A percentile compares a stretch with the other conserved stretches of the same genome.
Evolutionary conservation across 2,797 vertebrate species (phyloP).

Genomic region (Podarcis siculus): DNA sequence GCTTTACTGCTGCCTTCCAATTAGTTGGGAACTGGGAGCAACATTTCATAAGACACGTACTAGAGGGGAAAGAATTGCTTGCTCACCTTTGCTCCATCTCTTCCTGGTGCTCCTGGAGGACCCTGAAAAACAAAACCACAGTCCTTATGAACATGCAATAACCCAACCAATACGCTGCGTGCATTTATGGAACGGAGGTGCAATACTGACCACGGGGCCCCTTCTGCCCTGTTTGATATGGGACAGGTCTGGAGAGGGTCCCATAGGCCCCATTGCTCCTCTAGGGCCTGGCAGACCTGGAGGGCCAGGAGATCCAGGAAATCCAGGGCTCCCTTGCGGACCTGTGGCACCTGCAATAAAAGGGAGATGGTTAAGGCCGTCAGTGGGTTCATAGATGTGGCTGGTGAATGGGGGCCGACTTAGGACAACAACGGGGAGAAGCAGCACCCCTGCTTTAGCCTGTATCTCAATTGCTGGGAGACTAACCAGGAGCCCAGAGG

Average conservation of each 20-base stretch:
- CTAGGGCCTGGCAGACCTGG: constrained; percentile 90
- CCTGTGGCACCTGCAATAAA: constrained; percentile 85
- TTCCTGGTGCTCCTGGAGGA: constrained; percentile 90
- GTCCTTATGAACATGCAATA: constrained; percentile 38
- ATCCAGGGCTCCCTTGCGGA: constrained; percentile 86
- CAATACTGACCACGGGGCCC: constrained; percentile 91
- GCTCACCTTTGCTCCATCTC: constrained; percentile 90
- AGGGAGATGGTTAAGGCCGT: constrained; percentile 43
- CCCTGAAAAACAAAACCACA: constrained; percentile 82
- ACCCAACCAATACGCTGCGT: accelerated
- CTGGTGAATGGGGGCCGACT: not conserved
- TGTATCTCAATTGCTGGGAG: not conserved
- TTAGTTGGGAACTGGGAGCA: not conserved
- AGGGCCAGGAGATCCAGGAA: constrained; percentile 82
- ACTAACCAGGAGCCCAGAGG: not conserved
- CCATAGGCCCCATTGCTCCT: constrained; percentile 95
- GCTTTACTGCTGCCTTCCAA: not conserved
- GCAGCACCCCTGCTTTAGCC: not conserved
- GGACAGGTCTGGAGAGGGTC: constrained; percentile 91
- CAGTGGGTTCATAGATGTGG: not conserved
- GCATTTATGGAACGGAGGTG: not conserved
- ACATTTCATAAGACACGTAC: not conserved
- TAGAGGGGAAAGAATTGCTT: constrained; percentile 5
- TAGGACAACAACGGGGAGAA: not conserved
- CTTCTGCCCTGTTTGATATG: constrained; percentile 94